A percentile compares a stretch with the other conserved stretches of the same genome.
These are phyloP conservation scores for Cosmia trapezina DNA, from an alignment of 2,888 invertebrate species.

Conservation along the genomic window DNA sequence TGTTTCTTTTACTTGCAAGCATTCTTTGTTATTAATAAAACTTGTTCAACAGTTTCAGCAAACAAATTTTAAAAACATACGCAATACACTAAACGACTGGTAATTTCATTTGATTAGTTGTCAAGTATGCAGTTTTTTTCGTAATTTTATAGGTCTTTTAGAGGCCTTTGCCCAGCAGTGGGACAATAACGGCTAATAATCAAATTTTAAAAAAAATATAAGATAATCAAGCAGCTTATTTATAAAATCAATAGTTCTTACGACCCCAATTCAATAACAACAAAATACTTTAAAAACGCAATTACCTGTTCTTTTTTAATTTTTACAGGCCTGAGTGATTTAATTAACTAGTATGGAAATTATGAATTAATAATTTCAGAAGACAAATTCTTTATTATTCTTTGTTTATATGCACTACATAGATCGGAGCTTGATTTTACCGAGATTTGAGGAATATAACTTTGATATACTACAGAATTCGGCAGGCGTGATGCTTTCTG, in stretches of 20 bases:
- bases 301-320: neutral
- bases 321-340: slow-evolving; percentile 7
- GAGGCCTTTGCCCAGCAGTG: too few species aligned
- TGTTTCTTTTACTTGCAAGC: slow-evolving; percentile 7
- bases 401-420: neutral
- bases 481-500: slow-evolving; percentile 2
- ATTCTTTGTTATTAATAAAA: slow-evolving; percentile 7
- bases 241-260: neutral
- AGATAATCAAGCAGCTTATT: neutral
- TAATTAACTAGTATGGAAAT: neutral
- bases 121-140: neutral
- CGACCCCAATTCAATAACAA: neutral
- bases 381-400: neutral
- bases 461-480: slow-evolving; percentile 12
- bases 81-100: neutral
- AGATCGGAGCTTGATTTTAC: slow-evolving; percentile 8
- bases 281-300: neutral
- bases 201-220: too few species aligned
- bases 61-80: neutral
- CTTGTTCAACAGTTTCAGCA: neutral
- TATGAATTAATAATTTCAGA: slow-evolving; percentile 10
- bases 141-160: neutral
- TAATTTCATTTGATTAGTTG: neutral
- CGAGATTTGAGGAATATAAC: slow-evolving; percentile 45
- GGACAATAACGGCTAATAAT: too few species aligned